Conservation (phyloP, 2,797 vertebrate species). For the Melanotaenia pygmaea region DNA sequence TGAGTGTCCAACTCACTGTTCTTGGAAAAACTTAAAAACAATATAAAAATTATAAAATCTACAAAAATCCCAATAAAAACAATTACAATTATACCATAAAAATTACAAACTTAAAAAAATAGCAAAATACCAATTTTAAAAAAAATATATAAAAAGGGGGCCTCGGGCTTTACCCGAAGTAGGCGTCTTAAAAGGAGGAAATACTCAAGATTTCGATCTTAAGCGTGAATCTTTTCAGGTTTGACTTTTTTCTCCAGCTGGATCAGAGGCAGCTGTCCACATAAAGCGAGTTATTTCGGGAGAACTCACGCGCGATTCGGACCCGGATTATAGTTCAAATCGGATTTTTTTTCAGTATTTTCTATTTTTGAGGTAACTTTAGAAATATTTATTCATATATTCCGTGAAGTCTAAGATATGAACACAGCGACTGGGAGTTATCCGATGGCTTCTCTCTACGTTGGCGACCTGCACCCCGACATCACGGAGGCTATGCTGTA, state of each 20-base stretch:
- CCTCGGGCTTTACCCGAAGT: slow-evolving; percentile 67
- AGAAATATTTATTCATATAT: slow-evolving; percentile 5
- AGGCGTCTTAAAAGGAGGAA: slow-evolving; percentile 50
- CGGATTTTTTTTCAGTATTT: slow-evolving; percentile 28
- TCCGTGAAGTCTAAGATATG: slow-evolving; percentile 79
- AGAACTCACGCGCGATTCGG: slow-evolving; percentile 33
- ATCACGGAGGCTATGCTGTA: slow-evolving; percentile 99
- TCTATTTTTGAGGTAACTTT: slow-evolving; percentile 13
- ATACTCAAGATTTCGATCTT: slow-evolving; percentile 31
- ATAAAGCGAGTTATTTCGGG: slow-evolving; percentile 16
- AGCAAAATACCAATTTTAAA: slow-evolving; percentile 59
- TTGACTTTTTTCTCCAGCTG: slow-evolving; percentile 37
- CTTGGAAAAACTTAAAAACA: slow-evolving; percentile 78
- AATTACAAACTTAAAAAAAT: slow-evolving; percentile 66
- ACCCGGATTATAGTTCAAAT: slow-evolving; percentile 11
- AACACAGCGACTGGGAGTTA: slow-evolving; percentile 93
- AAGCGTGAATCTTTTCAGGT: slow-evolving; percentile 30
- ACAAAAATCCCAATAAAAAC: slow-evolving; percentile 80
- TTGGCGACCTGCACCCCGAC: slow-evolving; percentile 97
- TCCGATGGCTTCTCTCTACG: slow-evolving; percentile 98
- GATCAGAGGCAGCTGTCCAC: slow-evolving; percentile 34
- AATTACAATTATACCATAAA: slow-evolving; percentile 70
- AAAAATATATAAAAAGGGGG: slow-evolving; percentile 53
- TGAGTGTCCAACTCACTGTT: slow-evolving; percentile 87
- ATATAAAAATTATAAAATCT: slow-evolving; percentile 82